Base-by-base conservation (phyloP, 1,140 invertebrate species). In the Zaprionus ornatus region DNA sequence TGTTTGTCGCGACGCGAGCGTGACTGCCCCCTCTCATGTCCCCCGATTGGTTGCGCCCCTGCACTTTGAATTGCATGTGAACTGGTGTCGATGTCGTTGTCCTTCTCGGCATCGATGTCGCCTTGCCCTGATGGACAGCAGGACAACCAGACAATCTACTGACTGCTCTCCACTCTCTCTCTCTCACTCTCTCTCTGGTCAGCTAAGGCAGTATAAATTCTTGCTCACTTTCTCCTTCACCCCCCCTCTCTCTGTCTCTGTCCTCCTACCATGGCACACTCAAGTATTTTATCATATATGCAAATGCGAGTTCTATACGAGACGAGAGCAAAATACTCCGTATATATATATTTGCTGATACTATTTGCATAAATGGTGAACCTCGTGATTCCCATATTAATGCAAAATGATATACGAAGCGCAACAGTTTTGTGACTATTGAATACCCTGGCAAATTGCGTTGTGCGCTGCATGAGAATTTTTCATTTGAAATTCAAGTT, bases 61-160 rank as follows among this genome's bases (percentile, higher is more conserved):
- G 15, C 10, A 21, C 23, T 65, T 65, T 56, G 52, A 35, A 42
- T 65, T 65, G 21, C 21, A 64, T 37, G 62, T 17, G 29, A 54
- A 54, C 50, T 17, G 61, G 61, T 69, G 29, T 63, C 45, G 29
- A 54, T 64, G 62, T 63, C 67, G 32, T 29, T 67, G 40, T 67
- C 65, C 21, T 42, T 62, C 32, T 70, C 48, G 32, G 35, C 40
- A 19, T 69, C 66, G 45, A 64, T 55, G 32, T 55, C 59, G 23
- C 15, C 19, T 1, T 19, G n/a, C 15, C 40, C 40, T 1, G 52
- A 29, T 15, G 21, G 52, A 55, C 45, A 50, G 17, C n/a, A 1
- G 13, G 52, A 15, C 13, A 12, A n/a, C 5, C 4, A n/a, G 40
- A 1, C n/a, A 17, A 4, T 15, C 4, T 37, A 1, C 7, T 7